Base-by-base conservation (phyloP, 2,888 invertebrate genomes). In the Euphydryas editha region DNA sequence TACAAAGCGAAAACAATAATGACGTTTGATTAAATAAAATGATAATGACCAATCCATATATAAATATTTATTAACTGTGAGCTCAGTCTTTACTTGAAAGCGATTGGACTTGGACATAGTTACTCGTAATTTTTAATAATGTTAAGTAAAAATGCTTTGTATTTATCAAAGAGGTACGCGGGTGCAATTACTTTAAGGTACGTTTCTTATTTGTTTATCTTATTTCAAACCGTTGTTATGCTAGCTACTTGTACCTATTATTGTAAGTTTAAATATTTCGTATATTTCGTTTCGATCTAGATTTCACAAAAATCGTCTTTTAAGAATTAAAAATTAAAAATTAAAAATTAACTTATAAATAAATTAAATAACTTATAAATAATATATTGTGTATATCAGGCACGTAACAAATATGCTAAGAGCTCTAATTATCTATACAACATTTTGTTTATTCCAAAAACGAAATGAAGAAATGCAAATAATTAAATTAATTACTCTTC, bases 141-240 rank as follows among this genome's bases (percentile, higher is more conserved):
- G 57, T 63, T 63, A 4, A 57, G 49, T 13, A 63, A 57, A 58
- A 18, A 15, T 57, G 39, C 10, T 17, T 18, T 24, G 39, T 17
- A 10, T 18, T 24, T 63, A 8, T 39, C 49, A n/a, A 57, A 49
- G 10, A 20, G 24, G 4, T 24, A 56, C 2, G 20, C 20, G 13
- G 30, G 20, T 17, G 6, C n/a, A 1, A 10, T 3, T n/a, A 37
- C 20, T 21, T 36, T 62, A n/a, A 46, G 37, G 62, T 56, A n/a
- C 17, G 55, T 56, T 51, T 51, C 7, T 1, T 15, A 24, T 11
- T 59, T 15, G 17, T n/a, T 39, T 10, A n/a, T 36, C 5, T 44
- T 20, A 20, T 3, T 20, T 42, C 2, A 46, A 20, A 46, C n/a
- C 17, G 13, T 18, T 10, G n/a, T 24, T 11, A 36, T 24, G 42